Evolutionary conservation across 2,888 invertebrate genomes (phyloP), one percentile per base, ranked within the genome.

Genomic region (Apantesis nais): DNA sequence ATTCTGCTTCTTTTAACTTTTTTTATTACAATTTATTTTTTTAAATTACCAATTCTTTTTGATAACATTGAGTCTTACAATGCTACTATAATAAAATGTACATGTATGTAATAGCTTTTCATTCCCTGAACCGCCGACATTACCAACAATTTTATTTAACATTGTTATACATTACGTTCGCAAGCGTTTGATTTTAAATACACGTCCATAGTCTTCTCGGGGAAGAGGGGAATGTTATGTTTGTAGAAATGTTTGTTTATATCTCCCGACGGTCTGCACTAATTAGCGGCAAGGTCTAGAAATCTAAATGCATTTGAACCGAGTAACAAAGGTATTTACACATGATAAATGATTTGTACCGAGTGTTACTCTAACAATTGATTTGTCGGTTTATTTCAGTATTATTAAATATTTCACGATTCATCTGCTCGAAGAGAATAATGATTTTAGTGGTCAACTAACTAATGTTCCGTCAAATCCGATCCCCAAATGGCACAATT

Each of bases 171-270:
- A 14, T 60, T 41, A 31, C 12, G 60, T 70, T 65, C 39, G 58
- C 60, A 62, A 62, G n/a, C 66, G 70, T 66, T 70, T 34, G 16
- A 52, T 31, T 66, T 66, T 48, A 61, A 61, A 70, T 55, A 31
- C 62, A 66, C 37, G 66, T n/a, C n/a, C 52, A 74, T 74, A 77
- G 72, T 58, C 25, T 64, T 37, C 77, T 62, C 71, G 2, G 2
- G 77, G 73, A 77, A 69, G 61, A 69, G 65, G 67, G 73, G 70
- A 76, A 67, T 78, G 72, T 74, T 69, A 73, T 71, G 65, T 67
- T 74, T 58, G 63, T 65, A 75, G 66, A 76, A 74, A 71, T 62
- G 69, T 71, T 60, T 63, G 48, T 58, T 60, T n/a, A 25, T 44
- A 34, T n/a, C 29, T 16, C n/a, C 22, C 58, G 22, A 5, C 29